These are phyloP conservation scores for Thryonomys swinderianus DNA, from an alignment of 2,113 vertebrate species.

Conservation along the genomic window DNA sequence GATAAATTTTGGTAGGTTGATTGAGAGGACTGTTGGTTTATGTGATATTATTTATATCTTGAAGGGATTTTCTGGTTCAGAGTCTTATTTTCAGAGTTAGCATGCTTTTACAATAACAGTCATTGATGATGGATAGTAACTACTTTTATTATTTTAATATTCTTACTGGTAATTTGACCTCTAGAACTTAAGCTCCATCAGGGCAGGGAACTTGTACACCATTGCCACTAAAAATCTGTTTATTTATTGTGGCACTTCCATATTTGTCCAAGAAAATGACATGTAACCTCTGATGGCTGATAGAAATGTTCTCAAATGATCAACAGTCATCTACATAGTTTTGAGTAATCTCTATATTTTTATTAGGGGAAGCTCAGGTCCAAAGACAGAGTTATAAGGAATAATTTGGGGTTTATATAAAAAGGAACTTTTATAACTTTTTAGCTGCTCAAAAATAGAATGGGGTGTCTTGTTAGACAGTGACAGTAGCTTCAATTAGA, in stretches of 20 bases:
- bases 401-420: neutral
- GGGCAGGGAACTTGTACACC: neutral
- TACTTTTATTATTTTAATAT: neutral
- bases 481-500: constrained; percentile 8
- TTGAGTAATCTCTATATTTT: neutral
- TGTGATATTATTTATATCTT: constrained; percentile 4
- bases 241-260: neutral
- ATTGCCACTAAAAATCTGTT: neutral
- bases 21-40: neutral
- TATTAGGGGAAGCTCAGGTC: neutral
- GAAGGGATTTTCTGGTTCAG: neutral
- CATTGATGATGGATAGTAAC: neutral
- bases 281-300: neutral
- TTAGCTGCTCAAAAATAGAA: constrained; percentile 25
- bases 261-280: neutral
- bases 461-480: constrained; percentile 6
- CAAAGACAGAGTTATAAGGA: neutral
- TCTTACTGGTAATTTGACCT: neutral
- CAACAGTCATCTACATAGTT: neutral
- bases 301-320: constrained; percentile 19
- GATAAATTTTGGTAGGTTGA: neutral
- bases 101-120: neutral
- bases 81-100: constrained; percentile 31
- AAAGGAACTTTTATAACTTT: neutral
- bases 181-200: neutral